phyloP scores from a whole-genome alignment of 2,888 invertebrate genomes.

The Agriopis marginaria region DNA sequence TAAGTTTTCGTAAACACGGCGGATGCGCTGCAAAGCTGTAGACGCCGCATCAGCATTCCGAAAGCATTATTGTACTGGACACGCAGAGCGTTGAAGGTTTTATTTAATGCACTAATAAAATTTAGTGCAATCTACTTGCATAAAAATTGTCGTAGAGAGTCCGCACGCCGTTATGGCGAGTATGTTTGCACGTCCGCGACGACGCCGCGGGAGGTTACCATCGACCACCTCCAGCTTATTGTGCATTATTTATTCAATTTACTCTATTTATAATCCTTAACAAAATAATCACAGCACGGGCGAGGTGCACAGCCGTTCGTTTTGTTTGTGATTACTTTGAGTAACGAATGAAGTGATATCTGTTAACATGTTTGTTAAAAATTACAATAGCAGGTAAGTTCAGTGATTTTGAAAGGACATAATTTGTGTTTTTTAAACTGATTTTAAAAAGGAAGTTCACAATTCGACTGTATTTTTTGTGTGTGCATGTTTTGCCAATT shows the following conservation, averaged over 20 bases:
- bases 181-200: constrained; percentile 75
- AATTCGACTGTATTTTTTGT: no score
- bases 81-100: no score
- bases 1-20: no score
- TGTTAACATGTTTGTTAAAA: constrained; percentile 32
- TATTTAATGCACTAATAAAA: no score
- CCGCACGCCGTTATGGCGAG: constrained; percentile 66
- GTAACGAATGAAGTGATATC: constrained; percentile 33
- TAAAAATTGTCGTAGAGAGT: constrained; percentile 44
- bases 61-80: no score
- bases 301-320: constrained; percentile 16
- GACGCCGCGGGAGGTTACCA: constrained; percentile 71
- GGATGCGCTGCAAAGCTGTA: no score
- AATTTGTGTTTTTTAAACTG: no score
- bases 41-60: no score
- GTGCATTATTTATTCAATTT: constrained; percentile 57
- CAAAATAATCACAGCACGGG: constrained; percentile 54
- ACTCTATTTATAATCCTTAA: constrained; percentile 59
- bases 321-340: constrained; percentile 28
- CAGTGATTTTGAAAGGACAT: background rate
- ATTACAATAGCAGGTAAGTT: constrained; percentile 1
- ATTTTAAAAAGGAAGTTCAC: no score
- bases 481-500: no score
- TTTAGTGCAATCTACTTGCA: background rate
- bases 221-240: constrained; percentile 66